Percentiles rank a stretch among this genome's conserved stretches.
phyloP scores from a whole-genome alignment of 2,888 invertebrate genomes.

The Muschampia plurimacula region DNA sequence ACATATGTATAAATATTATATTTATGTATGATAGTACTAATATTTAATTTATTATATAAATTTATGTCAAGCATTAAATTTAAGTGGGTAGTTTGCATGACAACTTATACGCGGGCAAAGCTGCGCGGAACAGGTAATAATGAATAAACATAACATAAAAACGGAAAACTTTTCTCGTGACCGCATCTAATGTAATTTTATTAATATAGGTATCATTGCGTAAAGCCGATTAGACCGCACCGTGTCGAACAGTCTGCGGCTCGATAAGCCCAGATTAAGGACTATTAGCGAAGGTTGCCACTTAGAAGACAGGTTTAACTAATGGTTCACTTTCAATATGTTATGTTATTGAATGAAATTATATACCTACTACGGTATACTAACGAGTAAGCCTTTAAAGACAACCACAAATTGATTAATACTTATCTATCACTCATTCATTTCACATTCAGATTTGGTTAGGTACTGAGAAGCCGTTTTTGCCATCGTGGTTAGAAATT shows the following conservation, averaged over 20 bases:
- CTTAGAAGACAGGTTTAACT: constrained; percentile 1
- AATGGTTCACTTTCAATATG: constrained; percentile 7
- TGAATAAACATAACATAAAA: not conserved
- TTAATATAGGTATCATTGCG: not conserved
- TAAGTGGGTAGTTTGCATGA: too few relatives aligned
- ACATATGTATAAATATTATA: too few relatives aligned
- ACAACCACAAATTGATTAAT: too few relatives aligned
- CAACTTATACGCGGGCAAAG: too few relatives aligned
- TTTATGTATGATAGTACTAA: too few relatives aligned
- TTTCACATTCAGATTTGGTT: too few relatives aligned
- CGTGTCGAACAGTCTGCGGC: not conserved
- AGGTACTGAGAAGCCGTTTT: not conserved
- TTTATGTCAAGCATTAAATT: too few relatives aligned
- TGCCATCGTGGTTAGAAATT: too few relatives aligned
- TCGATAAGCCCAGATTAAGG: not conserved
- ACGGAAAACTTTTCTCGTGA: not conserved
- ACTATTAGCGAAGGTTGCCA: constrained; percentile 9
- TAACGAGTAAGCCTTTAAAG: not conserved
- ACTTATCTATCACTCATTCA: too few relatives aligned
- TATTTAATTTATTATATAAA: too few relatives aligned
- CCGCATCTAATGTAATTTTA: not conserved
- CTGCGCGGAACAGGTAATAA: too few relatives aligned
- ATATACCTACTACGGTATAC: not conserved
- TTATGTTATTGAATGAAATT: not conserved
- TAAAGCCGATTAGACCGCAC: constrained; percentile 9